Percentiles rank a stretch among this genome's conserved stretches.
These are phyloP conservation scores for Beroe ovata DNA, from an alignment of 37 sponge, comb jelly and placozoan genomes.

Conservation along the genomic window DNA sequence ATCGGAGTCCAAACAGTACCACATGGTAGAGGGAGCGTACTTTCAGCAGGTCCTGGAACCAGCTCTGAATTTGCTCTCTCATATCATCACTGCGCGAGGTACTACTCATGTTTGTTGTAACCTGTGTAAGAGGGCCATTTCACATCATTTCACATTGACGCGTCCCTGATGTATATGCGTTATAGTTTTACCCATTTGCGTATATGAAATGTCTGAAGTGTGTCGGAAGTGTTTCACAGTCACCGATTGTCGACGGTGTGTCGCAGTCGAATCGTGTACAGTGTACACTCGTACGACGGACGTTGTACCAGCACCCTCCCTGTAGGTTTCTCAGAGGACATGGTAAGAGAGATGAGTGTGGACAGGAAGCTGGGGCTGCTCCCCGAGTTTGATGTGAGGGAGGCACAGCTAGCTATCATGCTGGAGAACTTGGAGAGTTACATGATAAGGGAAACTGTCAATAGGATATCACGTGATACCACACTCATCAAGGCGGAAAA, in stretches of 20 bases:
- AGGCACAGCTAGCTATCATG: conserved; percentile 23
- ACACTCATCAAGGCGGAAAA: conserved; percentile 64
- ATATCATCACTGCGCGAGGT: conserved; percentile 13
- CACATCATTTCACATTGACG: too few species aligned
- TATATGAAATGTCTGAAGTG: too few species aligned
- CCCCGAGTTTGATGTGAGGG: conserved; percentile 32
- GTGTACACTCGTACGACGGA: too few species aligned
- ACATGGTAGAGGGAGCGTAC: conserved; percentile 36
- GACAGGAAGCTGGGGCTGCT: conserved; percentile 47
- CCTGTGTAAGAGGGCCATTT: too few species aligned
- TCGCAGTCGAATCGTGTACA: too few species aligned
- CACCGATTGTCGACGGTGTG: too few species aligned
- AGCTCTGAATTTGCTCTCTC: conserved; percentile 35
- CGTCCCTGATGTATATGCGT: too few species aligned
- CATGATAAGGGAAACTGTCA: conserved; percentile 64
- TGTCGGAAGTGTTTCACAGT: too few species aligned
- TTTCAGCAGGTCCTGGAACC: conserved; percentile 66
- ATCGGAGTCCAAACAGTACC: conserved; percentile 56
- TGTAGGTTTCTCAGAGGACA: conserved; percentile 44
- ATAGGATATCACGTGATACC: conserved; percentile 1
- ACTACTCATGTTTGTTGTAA: too few species aligned
- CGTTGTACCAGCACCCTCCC: too few species aligned
- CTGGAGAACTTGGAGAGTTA: conserved; percentile 62
- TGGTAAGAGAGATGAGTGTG: conserved; percentile 14
- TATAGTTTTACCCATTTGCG: too few species aligned